Percentiles rank a stretch among this genome's conserved stretches.
phyloP scores from a whole-genome alignment of 2,797 vertebrate genomes.

The Pitangus sulphuratus region DNA sequence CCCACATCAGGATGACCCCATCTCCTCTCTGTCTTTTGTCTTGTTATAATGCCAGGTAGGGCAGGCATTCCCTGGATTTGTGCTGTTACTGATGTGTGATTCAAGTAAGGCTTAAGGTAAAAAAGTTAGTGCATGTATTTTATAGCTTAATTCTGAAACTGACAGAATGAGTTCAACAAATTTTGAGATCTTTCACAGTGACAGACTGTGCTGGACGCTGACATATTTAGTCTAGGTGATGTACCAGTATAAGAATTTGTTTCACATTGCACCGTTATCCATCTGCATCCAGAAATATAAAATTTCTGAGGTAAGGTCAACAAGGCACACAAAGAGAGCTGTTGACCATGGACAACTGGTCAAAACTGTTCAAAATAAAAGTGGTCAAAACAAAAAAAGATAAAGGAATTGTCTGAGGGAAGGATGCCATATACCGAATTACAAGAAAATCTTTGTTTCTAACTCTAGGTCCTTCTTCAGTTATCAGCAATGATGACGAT shows the following conservation, averaged over 20 bases:
- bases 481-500: slow-evolving; percentile 97
- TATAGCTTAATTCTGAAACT: not conserved
- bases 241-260: not conserved
- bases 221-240: not conserved
- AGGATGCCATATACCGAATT: not conserved
- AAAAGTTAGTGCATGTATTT: not conserved
- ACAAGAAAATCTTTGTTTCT: slow-evolving; percentile 64
- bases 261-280: not conserved
- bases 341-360: not conserved
- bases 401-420: not conserved
- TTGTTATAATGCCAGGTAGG: not conserved
- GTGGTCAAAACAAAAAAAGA: not conserved
- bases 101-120: not conserved
- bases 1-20: not conserved
- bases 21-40: not conserved
- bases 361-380: no score
- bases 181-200: not conserved
- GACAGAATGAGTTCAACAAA: not conserved
- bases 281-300: not conserved
- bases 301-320: not conserved
- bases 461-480: slow-evolving; percentile 90
- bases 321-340: not conserved
- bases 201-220: not conserved
- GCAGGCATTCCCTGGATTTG: not conserved
- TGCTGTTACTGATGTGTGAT: not conserved